These are phyloP conservation scores for Azemiops feae DNA, from an alignment of 2,113 vertebrate species.

Conservation along the genomic window DNA sequence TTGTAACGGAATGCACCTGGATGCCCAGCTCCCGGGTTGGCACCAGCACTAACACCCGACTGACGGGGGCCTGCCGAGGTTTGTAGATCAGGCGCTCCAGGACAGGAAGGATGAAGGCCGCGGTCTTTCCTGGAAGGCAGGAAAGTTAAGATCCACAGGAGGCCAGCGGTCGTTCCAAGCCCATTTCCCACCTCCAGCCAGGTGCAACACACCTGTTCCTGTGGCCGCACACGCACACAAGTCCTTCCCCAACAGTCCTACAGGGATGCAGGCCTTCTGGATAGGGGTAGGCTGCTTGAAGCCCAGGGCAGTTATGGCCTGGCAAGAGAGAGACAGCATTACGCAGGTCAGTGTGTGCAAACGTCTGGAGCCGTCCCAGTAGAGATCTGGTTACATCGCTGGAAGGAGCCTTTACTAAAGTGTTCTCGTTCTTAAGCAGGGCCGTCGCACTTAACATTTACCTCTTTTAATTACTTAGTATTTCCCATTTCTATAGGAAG, in stretches of 20 bases:
- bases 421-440: no score
- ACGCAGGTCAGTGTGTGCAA: not conserved
- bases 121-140: conserved; percentile 84
- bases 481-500: not conserved
- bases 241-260: conserved; percentile 92
- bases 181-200: not conserved
- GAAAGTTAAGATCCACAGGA: not conserved
- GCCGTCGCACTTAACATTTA: no score
- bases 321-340: not conserved
- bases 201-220: conserved; percentile 81
- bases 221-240: conserved; percentile 97
- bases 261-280: conserved; percentile 94
- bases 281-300: conserved; percentile 94
- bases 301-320: conserved; percentile 90
- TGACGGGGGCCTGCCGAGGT: conserved; percentile 86
- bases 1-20: conserved; percentile 92
- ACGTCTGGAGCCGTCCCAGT: not conserved
- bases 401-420: not conserved
- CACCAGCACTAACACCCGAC: conserved; percentile 88
- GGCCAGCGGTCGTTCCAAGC: not conserved
- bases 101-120: conserved; percentile 92
- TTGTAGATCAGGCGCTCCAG: conserved; percentile 95
- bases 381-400: no score
- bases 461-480: not conserved
- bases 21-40: conserved; percentile 95